phyloP scores from a whole-genome alignment of 2,888 invertebrate genomes.

The Drosophila borborema region DNA sequence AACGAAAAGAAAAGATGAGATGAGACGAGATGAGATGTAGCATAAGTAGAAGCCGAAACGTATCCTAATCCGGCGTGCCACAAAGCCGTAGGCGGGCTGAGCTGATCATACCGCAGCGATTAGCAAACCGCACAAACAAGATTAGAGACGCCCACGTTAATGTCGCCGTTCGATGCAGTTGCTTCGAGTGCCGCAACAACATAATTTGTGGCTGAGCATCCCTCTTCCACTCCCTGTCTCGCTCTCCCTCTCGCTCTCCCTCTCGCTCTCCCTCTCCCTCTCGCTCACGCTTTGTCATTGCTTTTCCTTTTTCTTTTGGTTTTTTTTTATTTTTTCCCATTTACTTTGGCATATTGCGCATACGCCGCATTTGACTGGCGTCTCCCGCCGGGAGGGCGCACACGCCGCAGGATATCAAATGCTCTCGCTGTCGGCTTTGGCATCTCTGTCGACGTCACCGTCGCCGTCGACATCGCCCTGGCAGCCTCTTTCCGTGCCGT shows the following conservation, averaged over 20 bases:
- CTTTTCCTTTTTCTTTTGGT: neutral
- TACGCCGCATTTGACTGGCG: constrained; percentile 56
- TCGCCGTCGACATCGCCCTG: neutral
- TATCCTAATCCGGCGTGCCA: no score
- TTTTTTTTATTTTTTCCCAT: neutral
- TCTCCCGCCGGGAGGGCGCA: constrained; percentile 35
- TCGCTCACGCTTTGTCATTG: no score
- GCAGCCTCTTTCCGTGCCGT: constrained; percentile 45
- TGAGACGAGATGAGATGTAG: neutral
- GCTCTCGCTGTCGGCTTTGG: constrained; percentile 31
- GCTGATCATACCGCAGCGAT: constrained; percentile 57
- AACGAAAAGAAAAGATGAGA: neutral
- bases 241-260: no score
- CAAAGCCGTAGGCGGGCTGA: constrained; percentile 17
- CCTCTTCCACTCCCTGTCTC: neutral
- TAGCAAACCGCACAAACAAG: constrained; percentile 64
- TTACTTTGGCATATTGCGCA: constrained; percentile 49
- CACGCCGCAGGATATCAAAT: constrained; percentile 39
- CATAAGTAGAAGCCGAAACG: neutral
- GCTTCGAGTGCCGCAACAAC: constrained; percentile 63
- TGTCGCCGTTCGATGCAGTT: constrained; percentile 3
- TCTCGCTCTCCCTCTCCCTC: no score
- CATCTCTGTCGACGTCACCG: neutral
- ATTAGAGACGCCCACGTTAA: constrained; percentile 55
- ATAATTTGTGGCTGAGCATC: constrained; percentile 50